A percentile compares a stretch with the other conserved stretches of the same genome.
Conservation (phyloP, 2,797 vertebrate species). For the Manis pentadactyla region DNA sequence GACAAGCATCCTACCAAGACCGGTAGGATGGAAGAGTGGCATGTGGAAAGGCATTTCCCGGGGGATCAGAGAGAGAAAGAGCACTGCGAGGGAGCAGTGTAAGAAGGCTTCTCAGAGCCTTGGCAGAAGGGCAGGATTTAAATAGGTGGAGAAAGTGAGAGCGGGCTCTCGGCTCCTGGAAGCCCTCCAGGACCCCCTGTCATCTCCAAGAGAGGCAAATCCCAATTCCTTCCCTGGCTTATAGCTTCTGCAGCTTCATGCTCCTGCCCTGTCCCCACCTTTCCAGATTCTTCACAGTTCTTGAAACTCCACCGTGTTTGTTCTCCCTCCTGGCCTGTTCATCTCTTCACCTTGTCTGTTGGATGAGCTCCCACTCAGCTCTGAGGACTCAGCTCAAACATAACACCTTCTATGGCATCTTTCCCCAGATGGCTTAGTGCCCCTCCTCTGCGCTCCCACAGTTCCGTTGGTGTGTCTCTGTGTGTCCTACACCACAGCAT, state of each 20-base stretch:
- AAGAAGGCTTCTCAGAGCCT: neutral
- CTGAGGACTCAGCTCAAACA: neutral
- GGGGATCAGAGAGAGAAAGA: neutral
- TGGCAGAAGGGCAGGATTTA: neutral
- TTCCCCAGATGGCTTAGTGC: neutral
- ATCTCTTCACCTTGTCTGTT: neutral
- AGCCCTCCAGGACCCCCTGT: neutral
- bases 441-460: neutral
- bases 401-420: neutral
- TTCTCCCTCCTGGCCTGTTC: neutral
- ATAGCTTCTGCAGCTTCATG: neutral
- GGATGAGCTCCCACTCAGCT: too few relatives aligned
- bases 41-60: neutral
- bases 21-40: neutral
- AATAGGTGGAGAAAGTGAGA: neutral
- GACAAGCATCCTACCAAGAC: neutral
- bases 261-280: neutral
- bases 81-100: accelerated
- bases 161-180: neutral
- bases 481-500: neutral
- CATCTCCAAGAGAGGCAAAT: neutral
- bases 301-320: neutral
- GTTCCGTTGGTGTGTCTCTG: too few relatives aligned
- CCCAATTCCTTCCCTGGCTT: neutral
- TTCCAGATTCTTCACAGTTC: neutral